Base-by-base conservation (phyloP, 2,888 invertebrate species). In the Malthinus flaveolus region DNA sequence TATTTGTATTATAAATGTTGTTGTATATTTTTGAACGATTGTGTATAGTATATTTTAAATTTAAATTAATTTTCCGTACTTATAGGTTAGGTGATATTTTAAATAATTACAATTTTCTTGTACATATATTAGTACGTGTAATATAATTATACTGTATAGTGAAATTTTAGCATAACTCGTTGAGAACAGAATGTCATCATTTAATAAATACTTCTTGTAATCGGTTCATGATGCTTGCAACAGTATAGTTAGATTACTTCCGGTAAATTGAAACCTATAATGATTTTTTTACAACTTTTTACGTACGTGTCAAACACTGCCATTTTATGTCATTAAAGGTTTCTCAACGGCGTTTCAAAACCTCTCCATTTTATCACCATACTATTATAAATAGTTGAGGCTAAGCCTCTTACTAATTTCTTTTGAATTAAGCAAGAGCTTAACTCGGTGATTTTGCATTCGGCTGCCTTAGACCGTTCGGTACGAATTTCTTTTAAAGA, bases 31-130 rank as follows among this genome's bases (percentile, higher is more conserved):
- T 58, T 54, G 54, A 58, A 53, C 42, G 10, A 47, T 55, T 57
- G 48, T 61, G 48, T 59, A 62, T 49, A 63, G n/a, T 57, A 57
- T 10, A n/a, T n/a, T n/a, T n/a, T n/a, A n/a, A n/a, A n/a, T 39
- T 15, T 52, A 32, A 44, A 34, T 58, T 58, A 44, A 37, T 42
- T 49, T 54, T 33, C 49, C 58, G 49, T 56, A 51, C 13, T 15
- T 42, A 56, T 44, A 49, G 45, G 42, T 36, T 49, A 48, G 52
- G 50, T 58, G 51, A 57, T 35, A 37, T 42, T 54, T 48, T 50
- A 56, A 50, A 44, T 68, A 71, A 71, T 70, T 73, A 70, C 69
- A 72, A 71, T 66, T 68, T 42, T 68, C 65, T 62, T 66, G 64
- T 66, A 66, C 48, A 64, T 66, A 65, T 63, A 63, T 66, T 66